A percentile compares a stretch with the other conserved stretches of the same genome.
These are phyloP conservation scores for Melanotaenia maccullochi DNA, from an alignment of 2,797 vertebrate genomes.

Conservation along the genomic window DNA sequence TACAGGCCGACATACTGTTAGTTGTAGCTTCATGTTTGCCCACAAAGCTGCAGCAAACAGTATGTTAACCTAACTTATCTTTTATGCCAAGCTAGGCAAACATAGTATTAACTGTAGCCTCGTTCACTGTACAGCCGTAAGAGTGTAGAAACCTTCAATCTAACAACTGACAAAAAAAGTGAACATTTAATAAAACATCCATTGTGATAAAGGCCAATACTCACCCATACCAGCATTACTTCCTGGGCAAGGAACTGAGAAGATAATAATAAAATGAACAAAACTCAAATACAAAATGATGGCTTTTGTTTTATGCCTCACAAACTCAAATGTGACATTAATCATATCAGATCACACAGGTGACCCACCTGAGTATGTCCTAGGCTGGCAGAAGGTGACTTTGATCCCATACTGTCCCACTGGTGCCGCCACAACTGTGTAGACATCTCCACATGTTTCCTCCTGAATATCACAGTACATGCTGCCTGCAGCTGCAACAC, in stretches of 20 bases:
- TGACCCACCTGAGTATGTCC: constrained; percentile 89
- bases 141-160: neutral
- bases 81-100: too few relatives aligned
- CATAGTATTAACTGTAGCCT: neutral
- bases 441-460: constrained; percentile 89
- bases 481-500: constrained; percentile 72
- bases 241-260: constrained; percentile 90
- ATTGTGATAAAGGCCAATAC: constrained; percentile 44
- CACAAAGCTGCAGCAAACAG: too few relatives aligned
- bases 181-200: neutral
- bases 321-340: neutral
- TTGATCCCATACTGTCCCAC: constrained; percentile 76
- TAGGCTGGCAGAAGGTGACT: constrained; percentile 88
- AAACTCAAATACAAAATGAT: neutral
- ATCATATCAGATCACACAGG: neutral
- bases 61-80: too few relatives aligned
- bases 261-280: constrained; percentile 45
- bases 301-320: accelerated
- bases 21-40: too few relatives aligned
- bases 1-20: too few relatives aligned
- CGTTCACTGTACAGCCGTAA: neutral
- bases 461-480: constrained; percentile 87
- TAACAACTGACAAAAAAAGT: neutral
- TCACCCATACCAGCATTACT: constrained; percentile 89
- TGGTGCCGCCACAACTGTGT: constrained; percentile 88